Percentiles rank a stretch among this genome's conserved stretches.
These are phyloP conservation scores for Selene dorsalis DNA, from an alignment of 2,797 vertebrate genomes.

Conservation along the genomic window DNA sequence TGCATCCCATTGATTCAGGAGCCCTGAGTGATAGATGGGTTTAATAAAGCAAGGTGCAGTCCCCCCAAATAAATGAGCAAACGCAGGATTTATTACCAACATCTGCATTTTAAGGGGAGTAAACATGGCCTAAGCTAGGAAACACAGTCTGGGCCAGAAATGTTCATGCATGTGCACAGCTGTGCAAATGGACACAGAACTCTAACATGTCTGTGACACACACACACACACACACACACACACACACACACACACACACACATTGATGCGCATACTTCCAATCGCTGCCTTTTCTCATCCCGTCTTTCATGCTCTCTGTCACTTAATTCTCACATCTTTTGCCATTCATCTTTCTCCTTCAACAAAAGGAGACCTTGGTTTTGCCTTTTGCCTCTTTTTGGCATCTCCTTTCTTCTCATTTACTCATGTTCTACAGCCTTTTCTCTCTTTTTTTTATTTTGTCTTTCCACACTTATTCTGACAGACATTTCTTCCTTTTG, in stretches of 20 bases:
- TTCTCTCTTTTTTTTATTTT: constrained; percentile 20
- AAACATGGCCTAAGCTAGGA: constrained; percentile 72
- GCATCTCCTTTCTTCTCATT: constrained; percentile 43
- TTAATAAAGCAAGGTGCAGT: constrained; percentile 88
- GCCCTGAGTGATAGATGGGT: constrained; percentile 85
- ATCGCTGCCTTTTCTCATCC: constrained; percentile 35
- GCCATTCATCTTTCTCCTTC: constrained; percentile 61
- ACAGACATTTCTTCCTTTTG: constrained; percentile 56
- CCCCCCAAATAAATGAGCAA: constrained; percentile 85
- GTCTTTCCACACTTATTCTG: constrained; percentile 40
- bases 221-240: constrained; percentile 30
- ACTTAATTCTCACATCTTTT: constrained; percentile 57
- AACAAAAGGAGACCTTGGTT: constrained; percentile 60
- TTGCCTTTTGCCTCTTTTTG: constrained; percentile 41
- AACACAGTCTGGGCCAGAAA: constrained; percentile 56
- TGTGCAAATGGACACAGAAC: constrained; percentile 13
- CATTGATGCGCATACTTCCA: constrained; percentile 22
- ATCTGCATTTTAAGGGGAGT: constrained; percentile 82
- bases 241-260: constrained; percentile 17
- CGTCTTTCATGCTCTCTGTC: constrained; percentile 54
- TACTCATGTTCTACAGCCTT: constrained; percentile 23
- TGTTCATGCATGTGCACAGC: constrained; percentile 11
- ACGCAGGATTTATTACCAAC: constrained; percentile 84
- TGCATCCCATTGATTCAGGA: constrained; percentile 84
- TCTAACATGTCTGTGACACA: constrained; percentile 7